phyloP scores from a whole-genome alignment of 1,140 invertebrate species.

The Meloidogyne floridensis region DNA sequence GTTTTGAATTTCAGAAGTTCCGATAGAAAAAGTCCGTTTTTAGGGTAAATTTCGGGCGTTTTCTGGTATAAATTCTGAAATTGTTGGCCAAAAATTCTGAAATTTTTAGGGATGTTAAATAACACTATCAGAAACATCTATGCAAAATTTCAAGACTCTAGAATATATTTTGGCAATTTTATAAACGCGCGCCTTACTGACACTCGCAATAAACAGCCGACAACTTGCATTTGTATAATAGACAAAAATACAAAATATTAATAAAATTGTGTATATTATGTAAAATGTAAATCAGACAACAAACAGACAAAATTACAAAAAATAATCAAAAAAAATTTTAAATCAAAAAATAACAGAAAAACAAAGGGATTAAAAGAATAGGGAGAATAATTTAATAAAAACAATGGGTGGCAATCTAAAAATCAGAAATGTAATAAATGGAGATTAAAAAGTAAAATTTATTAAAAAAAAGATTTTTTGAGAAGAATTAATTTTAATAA shows the following conservation, averaged over 20 bases:
- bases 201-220: too few species aligned
- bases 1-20: neutral
- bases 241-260: slow-evolving; percentile 7
- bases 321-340: neutral
- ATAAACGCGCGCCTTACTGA: neutral
- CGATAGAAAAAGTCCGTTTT: neutral
- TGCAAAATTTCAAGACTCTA: neutral
- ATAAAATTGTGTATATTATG: neutral
- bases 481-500: too few species aligned
- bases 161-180: neutral
- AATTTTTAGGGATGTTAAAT: neutral
- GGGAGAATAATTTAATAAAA: too few species aligned
- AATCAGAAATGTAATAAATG: too few species aligned
- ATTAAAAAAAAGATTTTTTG: too few species aligned
- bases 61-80: neutral
- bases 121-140: neutral
- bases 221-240: neutral
- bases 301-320: neutral
- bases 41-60: neutral
- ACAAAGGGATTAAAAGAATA: too few species aligned
- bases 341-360: too few species aligned
- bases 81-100: neutral
- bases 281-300: neutral
- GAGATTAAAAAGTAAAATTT: too few species aligned
- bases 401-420: too few species aligned